Evolutionary conservation across 2,113 vertebrate species (phyloP).

Genomic region (Thamnophis sirtalis): DNA sequence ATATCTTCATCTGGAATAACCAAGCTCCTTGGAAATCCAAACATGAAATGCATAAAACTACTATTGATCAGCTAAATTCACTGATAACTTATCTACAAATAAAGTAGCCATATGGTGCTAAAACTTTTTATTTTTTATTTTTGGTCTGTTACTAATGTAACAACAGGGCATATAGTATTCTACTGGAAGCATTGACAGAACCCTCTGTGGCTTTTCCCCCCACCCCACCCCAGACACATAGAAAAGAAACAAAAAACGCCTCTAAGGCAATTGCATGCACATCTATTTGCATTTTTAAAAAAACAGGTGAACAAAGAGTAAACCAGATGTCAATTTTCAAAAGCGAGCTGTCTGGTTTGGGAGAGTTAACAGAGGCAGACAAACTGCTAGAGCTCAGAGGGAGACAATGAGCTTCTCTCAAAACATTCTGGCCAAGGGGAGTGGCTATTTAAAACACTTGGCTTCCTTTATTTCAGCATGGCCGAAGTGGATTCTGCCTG

Average conservation of each 20-base stretch:
- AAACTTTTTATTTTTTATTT: slow-evolving; percentile 76
- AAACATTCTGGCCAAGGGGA: slow-evolving; percentile 74
- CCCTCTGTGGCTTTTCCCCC: slow-evolving; percentile 75
- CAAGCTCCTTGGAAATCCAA: slow-evolving; percentile 69
- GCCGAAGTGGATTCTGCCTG: slow-evolving; percentile 74
- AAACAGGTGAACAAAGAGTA: slow-evolving; percentile 79
- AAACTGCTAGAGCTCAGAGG: slow-evolving; percentile 65
- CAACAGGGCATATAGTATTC: slow-evolving; percentile 82
- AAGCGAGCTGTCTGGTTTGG: slow-evolving; percentile 70
- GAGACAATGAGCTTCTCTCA: slow-evolving; percentile 81
- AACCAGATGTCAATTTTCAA: slow-evolving; percentile 84
- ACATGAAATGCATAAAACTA: slow-evolving; percentile 80
- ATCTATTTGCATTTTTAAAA: slow-evolving; percentile 79
- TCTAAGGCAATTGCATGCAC: slow-evolving; percentile 71
- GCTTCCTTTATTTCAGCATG: slow-evolving; percentile 84
- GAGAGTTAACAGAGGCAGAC: slow-evolving; percentile 68
- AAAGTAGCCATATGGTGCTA: slow-evolving; percentile 96
- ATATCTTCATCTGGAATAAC: slow-evolving; percentile 61
- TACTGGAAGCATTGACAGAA: slow-evolving; percentile 80
- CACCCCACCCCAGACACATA: slow-evolving; percentile 11
- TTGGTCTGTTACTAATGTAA: slow-evolving; percentile 89
- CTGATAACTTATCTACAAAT: slow-evolving; percentile 87
- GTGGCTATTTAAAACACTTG: slow-evolving; percentile 86
- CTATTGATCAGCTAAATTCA: slow-evolving; percentile 83
- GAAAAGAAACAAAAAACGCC: slow-evolving; percentile 30